Conservation (phyloP, 2,797 vertebrate species). For the Stomatorhinus walkeri region DNA sequence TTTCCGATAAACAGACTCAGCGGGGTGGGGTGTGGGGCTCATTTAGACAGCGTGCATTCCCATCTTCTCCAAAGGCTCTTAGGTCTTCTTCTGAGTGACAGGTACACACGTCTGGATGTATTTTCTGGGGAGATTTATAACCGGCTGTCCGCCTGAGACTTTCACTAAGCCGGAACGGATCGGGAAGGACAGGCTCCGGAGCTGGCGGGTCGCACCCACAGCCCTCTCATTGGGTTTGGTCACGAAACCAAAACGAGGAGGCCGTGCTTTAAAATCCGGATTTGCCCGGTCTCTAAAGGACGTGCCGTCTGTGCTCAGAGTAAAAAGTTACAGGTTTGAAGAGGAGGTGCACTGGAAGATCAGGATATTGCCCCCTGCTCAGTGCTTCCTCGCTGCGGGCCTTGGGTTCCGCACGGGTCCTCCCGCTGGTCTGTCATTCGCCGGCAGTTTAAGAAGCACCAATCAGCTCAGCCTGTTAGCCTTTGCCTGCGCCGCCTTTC, state of each 20-base stretch:
- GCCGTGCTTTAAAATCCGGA: neutral
- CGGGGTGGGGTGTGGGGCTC: constrained; percentile 66
- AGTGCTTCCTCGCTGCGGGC: neutral
- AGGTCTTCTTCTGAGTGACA: constrained; percentile 66
- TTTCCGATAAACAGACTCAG: constrained; percentile 95
- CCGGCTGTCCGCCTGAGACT: neutral
- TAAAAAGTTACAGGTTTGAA: neutral
- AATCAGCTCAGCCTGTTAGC: neutral
- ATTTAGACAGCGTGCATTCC: constrained; percentile 50
- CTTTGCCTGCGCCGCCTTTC: neutral
- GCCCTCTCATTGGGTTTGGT: neutral
- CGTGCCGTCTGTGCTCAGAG: neutral
- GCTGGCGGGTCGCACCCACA: neutral
- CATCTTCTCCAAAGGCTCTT: constrained; percentile 48
- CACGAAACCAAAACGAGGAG: neutral
- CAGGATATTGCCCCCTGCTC: neutral
- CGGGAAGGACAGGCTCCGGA: neutral
- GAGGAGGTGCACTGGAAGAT: neutral
- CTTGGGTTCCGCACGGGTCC: neutral
- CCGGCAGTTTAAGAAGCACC: neutral
- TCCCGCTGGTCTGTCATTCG: neutral
- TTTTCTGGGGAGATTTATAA: constrained; percentile 3
- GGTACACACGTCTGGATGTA: constrained; percentile 63
- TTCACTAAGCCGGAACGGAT: neutral
- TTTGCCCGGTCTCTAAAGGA: neutral